Evolutionary conservation across 2,888 invertebrate species (phyloP).

Genomic region (Agriotes lineatus): DNA sequence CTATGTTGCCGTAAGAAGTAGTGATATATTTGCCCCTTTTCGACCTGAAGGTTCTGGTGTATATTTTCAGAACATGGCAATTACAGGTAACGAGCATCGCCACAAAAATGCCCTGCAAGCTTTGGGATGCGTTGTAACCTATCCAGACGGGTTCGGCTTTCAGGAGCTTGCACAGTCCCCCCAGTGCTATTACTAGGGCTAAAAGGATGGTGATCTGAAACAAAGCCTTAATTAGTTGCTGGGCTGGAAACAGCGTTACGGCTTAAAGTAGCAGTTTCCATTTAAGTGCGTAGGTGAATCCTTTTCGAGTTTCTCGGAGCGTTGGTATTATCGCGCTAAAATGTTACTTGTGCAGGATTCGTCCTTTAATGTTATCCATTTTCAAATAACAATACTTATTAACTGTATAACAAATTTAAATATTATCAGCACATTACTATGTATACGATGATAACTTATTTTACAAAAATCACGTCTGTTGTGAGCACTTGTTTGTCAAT

Average conservation of each 20-base stretch:
- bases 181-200: conserved; percentile 61
- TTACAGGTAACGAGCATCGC: conserved; percentile 75
- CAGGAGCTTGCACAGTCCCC: conserved; percentile 63
- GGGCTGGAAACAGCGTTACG: no score
- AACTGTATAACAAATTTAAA: no score
- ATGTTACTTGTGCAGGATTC: no score
- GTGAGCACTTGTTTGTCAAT: no score
- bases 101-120: conserved; percentile 73
- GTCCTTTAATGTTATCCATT: no score
- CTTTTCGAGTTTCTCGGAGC: no score
- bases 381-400: no score
- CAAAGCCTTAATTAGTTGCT: no score
- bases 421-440: no score
- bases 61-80: conserved; percentile 68
- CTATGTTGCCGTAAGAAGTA: conserved; percentile 52
- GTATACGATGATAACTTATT: no score
- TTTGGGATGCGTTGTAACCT: conserved; percentile 66
- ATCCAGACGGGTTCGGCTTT: conserved; percentile 65
- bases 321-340: no score
- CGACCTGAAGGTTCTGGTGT: conserved; percentile 59
- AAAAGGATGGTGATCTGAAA: conserved; percentile 65
- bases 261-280: not conserved
- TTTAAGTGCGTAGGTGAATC: not conserved
- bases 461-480: no score
- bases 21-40: conserved; percentile 52